These are phyloP conservation scores for Spinus olivaceus DNA, from an alignment of 2,797 vertebrate species.

Conservation along the genomic window DNA sequence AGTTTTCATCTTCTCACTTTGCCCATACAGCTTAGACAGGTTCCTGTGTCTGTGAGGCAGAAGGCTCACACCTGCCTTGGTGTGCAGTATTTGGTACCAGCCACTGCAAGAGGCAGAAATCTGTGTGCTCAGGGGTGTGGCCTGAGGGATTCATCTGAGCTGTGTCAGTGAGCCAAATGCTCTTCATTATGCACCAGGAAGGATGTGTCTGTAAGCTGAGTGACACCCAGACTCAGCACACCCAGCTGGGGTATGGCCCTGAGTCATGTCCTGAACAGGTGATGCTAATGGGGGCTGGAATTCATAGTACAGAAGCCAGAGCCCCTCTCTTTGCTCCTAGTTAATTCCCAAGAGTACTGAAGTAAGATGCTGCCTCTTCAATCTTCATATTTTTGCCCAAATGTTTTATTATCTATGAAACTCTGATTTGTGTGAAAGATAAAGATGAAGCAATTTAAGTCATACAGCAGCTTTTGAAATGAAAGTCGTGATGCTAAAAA, in stretches of 20 bases:
- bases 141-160: neutral
- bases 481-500: neutral
- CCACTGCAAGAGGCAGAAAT: neutral
- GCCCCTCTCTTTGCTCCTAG: neutral
- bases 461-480: neutral
- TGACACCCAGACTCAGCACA: neutral
- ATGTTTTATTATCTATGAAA: neutral
- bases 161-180: neutral
- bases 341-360: neutral
- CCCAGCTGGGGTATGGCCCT: neutral
- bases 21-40: neutral
- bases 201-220: neutral
- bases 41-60: neutral
- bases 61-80: neutral
- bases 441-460: neutral
- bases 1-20: neutral
- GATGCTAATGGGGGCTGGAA: rapidly evolving
- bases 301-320: neutral
- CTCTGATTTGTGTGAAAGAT: neutral
- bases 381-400: neutral
- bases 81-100: neutral
- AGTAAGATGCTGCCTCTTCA: neutral
- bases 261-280: rapidly evolving
- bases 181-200: neutral
- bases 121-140: rapidly evolving